Evolutionary conservation across 2,888 invertebrate species (phyloP).

Genomic region (Pantelozetes paolii): DNA sequence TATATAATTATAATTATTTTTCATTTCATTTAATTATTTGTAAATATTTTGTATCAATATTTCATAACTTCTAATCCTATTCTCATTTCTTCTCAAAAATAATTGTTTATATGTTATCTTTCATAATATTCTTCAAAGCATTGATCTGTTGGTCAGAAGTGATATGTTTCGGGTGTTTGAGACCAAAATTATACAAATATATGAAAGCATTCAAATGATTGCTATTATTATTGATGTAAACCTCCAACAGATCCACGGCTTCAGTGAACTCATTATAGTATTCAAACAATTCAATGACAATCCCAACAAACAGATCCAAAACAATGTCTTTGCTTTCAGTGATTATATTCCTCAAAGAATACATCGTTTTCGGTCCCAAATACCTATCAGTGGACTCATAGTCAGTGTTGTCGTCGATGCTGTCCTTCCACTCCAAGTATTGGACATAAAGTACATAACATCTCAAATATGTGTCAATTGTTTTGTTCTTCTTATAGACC

Average conservation of each 20-base stretch:
- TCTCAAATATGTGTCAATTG: background rate
- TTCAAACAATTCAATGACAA: slow-evolving; percentile 8
- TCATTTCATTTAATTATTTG: too few relatives aligned
- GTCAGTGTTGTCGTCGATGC: background rate
- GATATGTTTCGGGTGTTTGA: slow-evolving; percentile 11
- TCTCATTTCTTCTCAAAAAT: too few relatives aligned
- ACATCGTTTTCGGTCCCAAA: background rate
- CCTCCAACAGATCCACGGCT: background rate
- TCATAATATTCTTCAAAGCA: background rate
- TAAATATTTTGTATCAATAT: too few relatives aligned
- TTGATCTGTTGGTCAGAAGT: background rate
- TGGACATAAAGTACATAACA: background rate
- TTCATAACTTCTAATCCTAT: too few relatives aligned
- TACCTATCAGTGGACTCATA: background rate
- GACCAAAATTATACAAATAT: slow-evolving; percentile 21
- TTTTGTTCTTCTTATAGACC: background rate
- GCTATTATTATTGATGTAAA: background rate
- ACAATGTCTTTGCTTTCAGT: background rate
- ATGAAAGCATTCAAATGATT: slow-evolving; percentile 8
- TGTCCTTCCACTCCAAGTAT: slow-evolving; percentile 11
- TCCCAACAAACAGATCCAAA: background rate
- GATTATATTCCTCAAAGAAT: background rate
- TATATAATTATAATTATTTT: too few relatives aligned
- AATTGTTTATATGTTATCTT: too few relatives aligned
- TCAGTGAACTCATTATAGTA: background rate